A percentile compares a stretch with the other conserved stretches of the same genome.
These are phyloP conservation scores for Bimastos eiseni DNA, from an alignment of 2,888 invertebrate species.

Conservation along the genomic window DNA sequence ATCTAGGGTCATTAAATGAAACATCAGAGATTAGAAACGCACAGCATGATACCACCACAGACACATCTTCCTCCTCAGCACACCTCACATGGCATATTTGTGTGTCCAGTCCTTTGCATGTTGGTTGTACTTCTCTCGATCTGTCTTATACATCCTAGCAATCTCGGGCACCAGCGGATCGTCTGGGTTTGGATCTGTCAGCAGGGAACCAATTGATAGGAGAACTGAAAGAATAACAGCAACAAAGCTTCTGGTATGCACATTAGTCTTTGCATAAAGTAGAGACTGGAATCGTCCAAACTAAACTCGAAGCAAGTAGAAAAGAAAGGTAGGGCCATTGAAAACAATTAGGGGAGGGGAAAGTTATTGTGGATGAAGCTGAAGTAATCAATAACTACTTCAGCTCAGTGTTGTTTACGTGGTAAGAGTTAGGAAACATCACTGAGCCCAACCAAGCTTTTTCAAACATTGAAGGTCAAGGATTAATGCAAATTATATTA, in stretches of 20 bases:
- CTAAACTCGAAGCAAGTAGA: too few relatives aligned
- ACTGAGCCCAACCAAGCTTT: too few relatives aligned
- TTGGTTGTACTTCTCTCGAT: constrained; percentile 99
- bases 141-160: constrained; percentile 99
- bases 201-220: constrained; percentile 99
- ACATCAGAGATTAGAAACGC: not conserved
- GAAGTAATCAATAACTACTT: too few relatives aligned
- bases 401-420: too few relatives aligned
- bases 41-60: not conserved
- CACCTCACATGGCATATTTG: constrained; percentile 39
- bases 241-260: not conserved
- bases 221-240: constrained; percentile 75
- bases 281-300: not conserved
- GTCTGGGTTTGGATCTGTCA: constrained; percentile 99
- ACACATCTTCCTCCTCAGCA: not conserved
- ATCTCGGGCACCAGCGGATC: constrained; percentile 99
- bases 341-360: too few relatives aligned
- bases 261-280: not conserved
- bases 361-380: too few relatives aligned
- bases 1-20: not conserved
- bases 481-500: not conserved
- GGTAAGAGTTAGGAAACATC: too few relatives aligned
- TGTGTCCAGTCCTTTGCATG: constrained; percentile 74
- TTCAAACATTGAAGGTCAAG: too few relatives aligned
- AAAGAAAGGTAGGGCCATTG: too few relatives aligned